Evolutionary conservation across 2,113 vertebrate genomes (phyloP).

Genomic region (Butorides virescens): DNA sequence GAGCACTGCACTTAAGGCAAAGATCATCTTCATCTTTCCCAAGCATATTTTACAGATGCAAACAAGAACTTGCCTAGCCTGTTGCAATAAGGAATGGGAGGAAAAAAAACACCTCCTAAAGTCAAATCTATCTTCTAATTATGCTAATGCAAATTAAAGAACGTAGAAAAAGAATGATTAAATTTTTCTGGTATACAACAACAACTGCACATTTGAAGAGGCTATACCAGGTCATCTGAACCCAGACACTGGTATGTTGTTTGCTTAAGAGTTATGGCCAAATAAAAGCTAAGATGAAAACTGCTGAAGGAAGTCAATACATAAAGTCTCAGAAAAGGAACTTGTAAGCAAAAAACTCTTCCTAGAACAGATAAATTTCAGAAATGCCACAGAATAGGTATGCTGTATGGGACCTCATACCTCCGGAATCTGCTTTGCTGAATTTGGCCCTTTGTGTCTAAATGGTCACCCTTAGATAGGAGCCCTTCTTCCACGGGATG

Average conservation of each 20-base stretch:
- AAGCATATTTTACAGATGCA: conserved; percentile 16
- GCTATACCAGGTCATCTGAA: background rate
- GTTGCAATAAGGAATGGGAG: background rate
- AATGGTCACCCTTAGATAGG: background rate
- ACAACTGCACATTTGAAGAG: background rate
- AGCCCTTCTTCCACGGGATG: background rate
- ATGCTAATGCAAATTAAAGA: background rate
- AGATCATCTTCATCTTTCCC: background rate
- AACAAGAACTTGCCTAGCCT: conserved; percentile 16
- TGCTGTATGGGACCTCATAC: background rate
- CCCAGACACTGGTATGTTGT: background rate
- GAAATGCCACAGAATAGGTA: background rate
- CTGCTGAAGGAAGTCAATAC: background rate
- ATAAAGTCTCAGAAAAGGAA: background rate
- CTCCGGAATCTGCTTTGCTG: background rate
- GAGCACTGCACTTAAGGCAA: background rate
- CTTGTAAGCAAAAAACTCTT: background rate
- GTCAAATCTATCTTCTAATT: background rate
- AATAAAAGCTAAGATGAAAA: background rate
- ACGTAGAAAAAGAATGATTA: background rate
- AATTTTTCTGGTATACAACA: background rate
- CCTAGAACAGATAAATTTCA: background rate
- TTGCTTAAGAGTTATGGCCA: background rate
- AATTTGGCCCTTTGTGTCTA: background rate
- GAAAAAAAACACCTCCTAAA: background rate